Conservation (phyloP, 2,113 vertebrate genomes). For the Drymodes brunneopygia region DNA sequence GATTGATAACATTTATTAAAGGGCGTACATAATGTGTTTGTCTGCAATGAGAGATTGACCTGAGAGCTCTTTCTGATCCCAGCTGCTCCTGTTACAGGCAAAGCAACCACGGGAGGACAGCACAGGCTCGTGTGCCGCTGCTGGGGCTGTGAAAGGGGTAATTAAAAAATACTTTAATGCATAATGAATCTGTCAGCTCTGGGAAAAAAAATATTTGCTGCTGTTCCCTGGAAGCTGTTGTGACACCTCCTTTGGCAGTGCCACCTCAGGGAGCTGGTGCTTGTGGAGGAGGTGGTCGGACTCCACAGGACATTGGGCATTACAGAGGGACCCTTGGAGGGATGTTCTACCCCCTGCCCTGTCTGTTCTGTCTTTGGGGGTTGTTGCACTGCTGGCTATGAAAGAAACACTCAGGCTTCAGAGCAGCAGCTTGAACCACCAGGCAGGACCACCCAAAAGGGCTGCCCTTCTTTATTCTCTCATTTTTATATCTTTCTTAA, state of each 20-base stretch:
- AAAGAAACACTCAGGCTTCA: too few species aligned
- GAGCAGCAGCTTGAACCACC: too few species aligned
- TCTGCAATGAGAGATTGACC: not conserved
- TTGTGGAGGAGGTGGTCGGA: not conserved
- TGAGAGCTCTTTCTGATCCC: not conserved
- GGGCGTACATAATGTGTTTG: not conserved
- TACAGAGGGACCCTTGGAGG: not conserved
- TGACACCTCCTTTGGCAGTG: not conserved
- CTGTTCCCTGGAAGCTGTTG: not conserved
- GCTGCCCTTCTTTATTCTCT: too few species aligned
- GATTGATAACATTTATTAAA: slow-evolving; percentile 38
- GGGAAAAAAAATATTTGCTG: not conserved
- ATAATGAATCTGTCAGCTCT: not conserved
- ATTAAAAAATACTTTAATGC: not conserved
- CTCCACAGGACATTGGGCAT: accelerated
- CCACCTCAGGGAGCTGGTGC: not conserved
- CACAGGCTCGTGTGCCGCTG: not conserved
- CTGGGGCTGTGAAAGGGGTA: not conserved
- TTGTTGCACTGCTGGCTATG: too few species aligned
- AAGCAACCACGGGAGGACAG: not conserved
- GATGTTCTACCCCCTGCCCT: not conserved
- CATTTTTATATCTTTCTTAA: too few species aligned
- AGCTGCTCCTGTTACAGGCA: not conserved
- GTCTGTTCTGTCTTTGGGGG: not conserved
- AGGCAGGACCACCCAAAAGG: too few species aligned